A percentile compares a stretch with the other conserved stretches of the same genome.
Evolutionary conservation across 1,140 invertebrate species (phyloP).

Genomic region (Heliconius hewitsoni): DNA sequence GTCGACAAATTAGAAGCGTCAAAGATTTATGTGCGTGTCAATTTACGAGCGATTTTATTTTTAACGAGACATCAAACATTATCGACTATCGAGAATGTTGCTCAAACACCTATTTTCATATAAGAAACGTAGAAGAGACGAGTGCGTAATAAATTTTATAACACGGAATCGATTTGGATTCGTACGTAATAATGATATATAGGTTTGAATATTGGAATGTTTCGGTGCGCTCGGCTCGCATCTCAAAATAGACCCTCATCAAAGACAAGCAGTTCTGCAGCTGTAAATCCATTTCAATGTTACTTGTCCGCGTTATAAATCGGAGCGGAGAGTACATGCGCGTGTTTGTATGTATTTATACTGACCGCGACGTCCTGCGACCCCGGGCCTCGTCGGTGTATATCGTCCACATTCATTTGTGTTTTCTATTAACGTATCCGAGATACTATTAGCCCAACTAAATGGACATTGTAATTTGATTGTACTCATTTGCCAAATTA

Average conservation of each 20-base stretch:
- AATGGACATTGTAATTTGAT: conserved; percentile 73
- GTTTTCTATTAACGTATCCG: conserved; percentile 73
- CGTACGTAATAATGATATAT: conserved; percentile 81
- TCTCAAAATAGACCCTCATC: conserved; percentile 80
- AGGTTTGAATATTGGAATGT: conserved; percentile 77
- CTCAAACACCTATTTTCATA: conserved; percentile 77
- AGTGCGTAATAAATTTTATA: conserved; percentile 81
- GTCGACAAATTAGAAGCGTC: conserved; percentile 75
- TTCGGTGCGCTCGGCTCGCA: conserved; percentile 71
- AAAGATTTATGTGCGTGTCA: conserved; percentile 70
- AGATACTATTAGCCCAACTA: conserved; percentile 63
- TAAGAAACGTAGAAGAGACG: conserved; percentile 74
- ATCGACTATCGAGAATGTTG: conserved; percentile 67
- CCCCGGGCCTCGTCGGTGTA: conserved; percentile 45
- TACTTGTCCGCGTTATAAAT: conserved; percentile 79
- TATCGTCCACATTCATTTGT: conserved; percentile 65
- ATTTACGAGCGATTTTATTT: conserved; percentile 75
- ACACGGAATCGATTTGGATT: conserved; percentile 75
- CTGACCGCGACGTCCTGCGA: conserved; percentile 52
- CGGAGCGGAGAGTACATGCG: conserved; percentile 58
- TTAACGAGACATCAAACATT: conserved; percentile 80
- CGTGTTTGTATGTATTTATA: conserved; percentile 56
- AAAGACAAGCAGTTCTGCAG: conserved; percentile 81
- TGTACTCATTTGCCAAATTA: conserved; percentile 63
- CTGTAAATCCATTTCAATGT: conserved; percentile 81